Base-by-base conservation (phyloP, 2,113 vertebrate species). In the Eolophus roseicapilla region DNA sequence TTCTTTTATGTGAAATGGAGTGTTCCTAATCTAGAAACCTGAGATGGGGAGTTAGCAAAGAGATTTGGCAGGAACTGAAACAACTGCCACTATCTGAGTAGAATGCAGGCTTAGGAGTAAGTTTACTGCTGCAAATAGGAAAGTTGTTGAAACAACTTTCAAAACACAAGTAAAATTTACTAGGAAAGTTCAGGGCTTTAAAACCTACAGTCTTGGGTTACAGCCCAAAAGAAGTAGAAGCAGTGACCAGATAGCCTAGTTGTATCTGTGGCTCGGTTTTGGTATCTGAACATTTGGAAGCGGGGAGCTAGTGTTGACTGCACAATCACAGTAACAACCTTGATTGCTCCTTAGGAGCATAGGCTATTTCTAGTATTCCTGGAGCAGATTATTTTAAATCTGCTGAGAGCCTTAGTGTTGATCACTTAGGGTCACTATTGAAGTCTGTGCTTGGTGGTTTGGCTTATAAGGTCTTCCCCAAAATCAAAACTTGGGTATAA, bases 21-120 rank as follows among this genome's bases (percentile, higher is more conserved):
- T 85, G 52, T 33, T 77, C 24, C 93, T 96, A 95, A 97, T 92
- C 93, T 90, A 95, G 97, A 97, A 98, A 97, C 81, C 52, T 74
- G 97, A 97, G 96, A 96, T 74, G 55, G 62, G 41, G 64, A 55
- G 76, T 97, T 97, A 96, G 27, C 46, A 96, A 97, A 95, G 77
- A 87, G 90, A 90, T 80, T 95, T 96, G 62, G 53, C 65, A 68
- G 96, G 94, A 96, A 90, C 19, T 71, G 46, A 92, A 94, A 67
- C 63, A 93, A 90, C 82, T 92, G 76, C 86, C 88, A 91, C 91
- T 94, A 93, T 81, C 80, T 49, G 44, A 88, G 67, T 60, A 92
- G 77, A 94, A 93, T 83, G 27, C 33, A 75, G 55, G 55, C 68
- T 90, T 70, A 33, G 31, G 44, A 49, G 28, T 78, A 50, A 89